Evolutionary conservation across 2,888 invertebrate species (phyloP).

Genomic region (Agrochola litura): DNA sequence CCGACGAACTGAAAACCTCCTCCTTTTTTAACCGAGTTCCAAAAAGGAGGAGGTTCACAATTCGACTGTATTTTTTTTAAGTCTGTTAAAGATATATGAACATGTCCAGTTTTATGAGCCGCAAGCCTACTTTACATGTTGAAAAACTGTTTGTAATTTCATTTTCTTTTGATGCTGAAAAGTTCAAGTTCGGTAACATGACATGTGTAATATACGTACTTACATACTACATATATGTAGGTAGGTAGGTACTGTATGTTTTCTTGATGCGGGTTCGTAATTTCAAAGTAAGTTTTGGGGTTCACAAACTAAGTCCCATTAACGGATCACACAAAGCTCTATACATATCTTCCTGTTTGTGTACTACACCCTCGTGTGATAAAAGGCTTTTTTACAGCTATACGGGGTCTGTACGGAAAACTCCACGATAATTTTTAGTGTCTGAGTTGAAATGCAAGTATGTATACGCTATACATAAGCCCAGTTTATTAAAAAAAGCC

Average conservation of each 20-base stretch:
- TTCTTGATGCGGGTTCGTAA: constrained; percentile 25
- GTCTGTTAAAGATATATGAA: background rate
- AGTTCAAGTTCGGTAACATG: constrained; percentile 5
- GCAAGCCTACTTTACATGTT: background rate
- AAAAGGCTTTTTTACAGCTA: constrained; percentile 41
- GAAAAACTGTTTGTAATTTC: constrained; percentile 1
- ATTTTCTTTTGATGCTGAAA: constrained; percentile 16
- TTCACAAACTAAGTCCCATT: constrained; percentile 31
- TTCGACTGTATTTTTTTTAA: too few relatives aligned
- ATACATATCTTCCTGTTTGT: constrained; percentile 17
- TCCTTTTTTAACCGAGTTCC: too few relatives aligned
- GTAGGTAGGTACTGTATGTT: background rate
- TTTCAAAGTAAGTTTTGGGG: constrained; percentile 32
- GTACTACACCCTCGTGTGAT: constrained; percentile 17
- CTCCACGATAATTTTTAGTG: constrained; percentile 19
- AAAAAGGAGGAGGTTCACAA: too few relatives aligned
- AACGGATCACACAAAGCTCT: constrained; percentile 36
- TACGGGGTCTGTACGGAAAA: constrained; percentile 15
- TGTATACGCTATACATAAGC: background rate
- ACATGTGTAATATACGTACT: background rate
- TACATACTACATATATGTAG: background rate
- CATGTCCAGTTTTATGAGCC: constrained; percentile 3
- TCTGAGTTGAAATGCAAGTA: constrained; percentile 4
- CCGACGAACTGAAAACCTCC: too few relatives aligned
- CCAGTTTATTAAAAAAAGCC: background rate